These are phyloP conservation scores for Sebastes itinus DNA, from an alignment of 2,797 vertebrate genomes.

Conservation along the genomic window DNA sequence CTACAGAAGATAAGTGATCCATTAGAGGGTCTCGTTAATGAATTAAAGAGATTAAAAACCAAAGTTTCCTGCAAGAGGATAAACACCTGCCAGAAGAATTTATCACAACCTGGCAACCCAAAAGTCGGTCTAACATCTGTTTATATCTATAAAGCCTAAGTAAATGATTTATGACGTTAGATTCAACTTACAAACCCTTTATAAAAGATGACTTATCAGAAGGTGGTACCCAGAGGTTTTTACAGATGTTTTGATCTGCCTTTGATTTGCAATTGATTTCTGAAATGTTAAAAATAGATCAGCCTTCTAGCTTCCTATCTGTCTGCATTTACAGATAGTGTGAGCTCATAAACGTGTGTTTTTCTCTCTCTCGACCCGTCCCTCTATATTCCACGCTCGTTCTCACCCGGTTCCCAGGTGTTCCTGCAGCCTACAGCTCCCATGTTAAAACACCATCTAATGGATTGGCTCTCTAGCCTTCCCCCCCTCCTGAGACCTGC, in stretches of 20 bases:
- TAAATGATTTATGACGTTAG: background rate
- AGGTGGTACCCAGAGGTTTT: background rate
- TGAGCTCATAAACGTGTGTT: background rate
- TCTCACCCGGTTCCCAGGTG: constrained; percentile 42
- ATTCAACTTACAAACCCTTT: background rate
- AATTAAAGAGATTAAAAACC: background rate
- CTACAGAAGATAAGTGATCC: background rate
- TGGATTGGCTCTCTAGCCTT: constrained; percentile 48
- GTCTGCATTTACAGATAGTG: background rate
- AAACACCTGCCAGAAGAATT: background rate
- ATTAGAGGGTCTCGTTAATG: background rate
- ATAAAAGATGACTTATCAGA: background rate
- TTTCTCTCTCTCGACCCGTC: background rate
- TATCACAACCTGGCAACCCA: background rate
- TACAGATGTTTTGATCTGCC: background rate
- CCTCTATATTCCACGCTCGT: constrained; percentile 2
- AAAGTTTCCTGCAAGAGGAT: background rate
- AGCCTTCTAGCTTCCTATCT: background rate
- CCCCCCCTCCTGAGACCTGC: constrained; percentile 24
- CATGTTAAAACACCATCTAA: constrained; percentile 66
- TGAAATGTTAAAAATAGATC: background rate
- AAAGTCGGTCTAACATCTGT: background rate
- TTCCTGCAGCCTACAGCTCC: constrained; percentile 41
- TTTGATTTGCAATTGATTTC: background rate
- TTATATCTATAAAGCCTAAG: background rate